Evolutionary conservation across 2,888 invertebrate species (phyloP), one percentile per base, ranked within the genome.

Genomic region (Lamproptera curius): DNA sequence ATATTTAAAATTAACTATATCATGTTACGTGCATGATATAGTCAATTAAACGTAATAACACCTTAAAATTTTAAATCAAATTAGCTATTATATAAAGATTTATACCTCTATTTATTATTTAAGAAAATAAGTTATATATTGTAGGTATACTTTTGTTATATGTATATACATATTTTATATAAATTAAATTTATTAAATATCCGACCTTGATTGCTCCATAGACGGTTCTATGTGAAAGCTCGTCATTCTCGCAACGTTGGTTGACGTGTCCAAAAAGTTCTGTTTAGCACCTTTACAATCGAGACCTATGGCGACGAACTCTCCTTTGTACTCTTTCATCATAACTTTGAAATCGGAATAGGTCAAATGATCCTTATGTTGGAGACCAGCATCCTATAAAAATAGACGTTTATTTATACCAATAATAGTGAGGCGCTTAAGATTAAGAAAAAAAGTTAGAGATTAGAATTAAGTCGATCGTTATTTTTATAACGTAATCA

Each of bases 321-420:
- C 97, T 0, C 97, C 97, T 73, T 97, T 97, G 77, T 97, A 97
- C 72, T 97, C 97, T 66, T 95, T 96, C 97, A 97, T 97, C 96
- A 97, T 96, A 9, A 95, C 81, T 70, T 97, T 97, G 64, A 97
- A 97, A 69, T 97, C 97, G 46, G 92, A 93, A 71, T 97, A 97
- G 0, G 96, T 96, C 6, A 97, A 88, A 62, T 94, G 95, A 61
- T 97, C 94, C 82, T 97, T 97, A 65, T 95, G 93, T 77, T 97
- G 94, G 3, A 97, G 87, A 0, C 97, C 97, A 6, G 96, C 96
- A 70, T 95, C 95, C 91, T 95, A 41, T 26, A 40, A 16, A 38
- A 23, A 23, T 23, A 23, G 23, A 33, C 1, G 4, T 38, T 20
- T 38, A 23, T 23, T 20, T 8, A 23, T 8, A 38, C 3, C 2